Percentiles rank a stretch among this genome's conserved stretches.
phyloP scores from a whole-genome alignment of 2,797 vertebrate species.

The Gallirallus australis region DNA sequence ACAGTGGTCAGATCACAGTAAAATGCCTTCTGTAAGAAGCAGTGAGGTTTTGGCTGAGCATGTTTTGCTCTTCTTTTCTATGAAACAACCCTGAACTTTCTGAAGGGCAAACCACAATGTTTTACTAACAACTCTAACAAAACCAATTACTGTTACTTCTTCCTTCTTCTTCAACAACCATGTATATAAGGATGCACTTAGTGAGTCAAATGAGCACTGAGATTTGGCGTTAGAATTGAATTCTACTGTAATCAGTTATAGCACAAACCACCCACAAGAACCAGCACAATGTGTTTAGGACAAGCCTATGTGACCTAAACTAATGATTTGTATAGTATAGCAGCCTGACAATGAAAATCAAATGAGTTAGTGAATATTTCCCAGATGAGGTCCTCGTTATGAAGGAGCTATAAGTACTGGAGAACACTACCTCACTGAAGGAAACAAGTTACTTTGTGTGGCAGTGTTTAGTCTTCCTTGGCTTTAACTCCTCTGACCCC shows the following conservation, averaged over 20 bases:
- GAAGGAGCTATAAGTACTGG: not conserved
- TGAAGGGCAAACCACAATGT: not conserved
- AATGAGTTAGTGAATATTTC: not conserved
- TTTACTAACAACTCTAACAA: not conserved
- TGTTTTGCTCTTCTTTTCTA: not conserved
- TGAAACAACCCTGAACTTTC: not conserved
- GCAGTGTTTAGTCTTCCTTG: not conserved
- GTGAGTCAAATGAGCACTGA: not conserved
- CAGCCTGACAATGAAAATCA: not conserved
- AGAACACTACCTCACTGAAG: not conserved
- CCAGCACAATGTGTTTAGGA: not conserved
- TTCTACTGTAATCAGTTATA: not conserved
- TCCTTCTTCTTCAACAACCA: not conserved
- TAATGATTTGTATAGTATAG: not conserved
- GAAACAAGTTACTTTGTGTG: not conserved
- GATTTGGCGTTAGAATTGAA: not conserved
- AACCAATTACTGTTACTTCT: not conserved
- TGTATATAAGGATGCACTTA: not conserved
- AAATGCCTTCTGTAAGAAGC: not conserved
- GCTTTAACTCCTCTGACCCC: not conserved
- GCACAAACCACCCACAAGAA: not conserved
- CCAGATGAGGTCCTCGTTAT: not conserved
- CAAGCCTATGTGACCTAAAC: not conserved
- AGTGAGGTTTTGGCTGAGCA: not conserved
- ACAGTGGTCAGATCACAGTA: not conserved